Conservation (phyloP, 2,797 vertebrate genomes). For the Arnoldichthys spilopterus region DNA sequence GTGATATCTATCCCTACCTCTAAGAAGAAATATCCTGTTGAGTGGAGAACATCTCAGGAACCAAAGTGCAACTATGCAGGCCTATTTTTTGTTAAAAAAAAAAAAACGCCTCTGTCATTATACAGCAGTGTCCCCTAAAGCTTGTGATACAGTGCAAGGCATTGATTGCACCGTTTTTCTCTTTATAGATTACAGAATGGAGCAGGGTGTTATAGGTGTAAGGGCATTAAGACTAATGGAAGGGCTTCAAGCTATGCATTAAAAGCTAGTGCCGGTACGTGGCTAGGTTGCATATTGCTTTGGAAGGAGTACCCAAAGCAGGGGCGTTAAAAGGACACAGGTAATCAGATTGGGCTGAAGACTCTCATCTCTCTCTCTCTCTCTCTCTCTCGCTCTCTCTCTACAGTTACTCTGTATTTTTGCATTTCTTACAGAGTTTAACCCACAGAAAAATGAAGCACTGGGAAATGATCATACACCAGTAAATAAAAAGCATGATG, state of each 20-base stretch:
- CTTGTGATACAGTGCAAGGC: slow-evolving; percentile 26
- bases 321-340: slow-evolving; percentile 24
- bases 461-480: neutral
- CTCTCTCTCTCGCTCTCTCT: slow-evolving; percentile 2
- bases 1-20: neutral
- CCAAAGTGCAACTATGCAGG: neutral
- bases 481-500: neutral
- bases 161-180: slow-evolving; percentile 35
- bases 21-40: neutral
- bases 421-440: neutral
- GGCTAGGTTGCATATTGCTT: slow-evolving; percentile 30
- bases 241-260: slow-evolving; percentile 47
- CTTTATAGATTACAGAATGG: slow-evolving; percentile 42
- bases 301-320: slow-evolving; percentile 32
- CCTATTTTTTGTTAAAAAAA: slow-evolving; percentile 16
- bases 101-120: slow-evolving; percentile 26
- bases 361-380: slow-evolving; percentile 2
- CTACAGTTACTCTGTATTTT: neutral
- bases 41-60: neutral
- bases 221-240: slow-evolving; percentile 45
- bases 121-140: slow-evolving; percentile 12
- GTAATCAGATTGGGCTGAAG: slow-evolving; percentile 31
- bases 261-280: slow-evolving; percentile 32
- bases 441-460: neutral
- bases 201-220: slow-evolving; percentile 33